Base-by-base conservation (phyloP, 2,797 vertebrate species). In the Chelmon rostratus region DNA sequence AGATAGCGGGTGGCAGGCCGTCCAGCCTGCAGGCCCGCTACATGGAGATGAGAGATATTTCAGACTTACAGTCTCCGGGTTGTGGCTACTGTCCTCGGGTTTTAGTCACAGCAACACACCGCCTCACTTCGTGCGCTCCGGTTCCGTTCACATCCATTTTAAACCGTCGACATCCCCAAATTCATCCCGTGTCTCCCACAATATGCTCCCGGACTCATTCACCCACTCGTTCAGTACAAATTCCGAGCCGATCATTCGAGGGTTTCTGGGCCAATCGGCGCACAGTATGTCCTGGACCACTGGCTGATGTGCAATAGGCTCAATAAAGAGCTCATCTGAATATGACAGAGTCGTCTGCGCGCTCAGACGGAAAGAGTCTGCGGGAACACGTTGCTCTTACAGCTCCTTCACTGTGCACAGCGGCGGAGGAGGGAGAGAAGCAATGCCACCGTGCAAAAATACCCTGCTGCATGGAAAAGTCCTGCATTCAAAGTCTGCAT, bases 181-280 rank as follows among this genome's bases (percentile, higher is more conserved):
- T 64, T 11, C 66, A 62, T 56, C 61, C 44, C 61, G 62, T 25
- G 18, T 50, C 74, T 49, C 57, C 33, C 76, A 65, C 37, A 49
- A 57, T 72, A 49, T 74, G 84, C 69, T 79, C 72, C 79, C 68
- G 58, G 68, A 75, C 70, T 84, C 88, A 78, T 71, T 74, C 89
- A 88, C 76, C 79, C 87, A 81, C 87, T 91, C 88, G 78, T 81
- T 82, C 92, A 79, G 79, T 78, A 59, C 71, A 82, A 89, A 90
- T 88, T 93, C 92, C 89, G 79, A 82, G 83, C 80, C 38, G 91
- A 95, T 94, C 93, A 88, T 95, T 95, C 94, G 94, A 95, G 89
- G 33, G 72, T 78, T 84, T 90, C 68, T 83, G 85, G 88, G 69
- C 93, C 92, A 91, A 96, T 96, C 93, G 76, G 92, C 52, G 88